Percentiles rank a stretch among this genome's conserved stretches.
Conservation (phyloP, 1,140 invertebrate species). For the Globodera ellingtonae region DNA sequence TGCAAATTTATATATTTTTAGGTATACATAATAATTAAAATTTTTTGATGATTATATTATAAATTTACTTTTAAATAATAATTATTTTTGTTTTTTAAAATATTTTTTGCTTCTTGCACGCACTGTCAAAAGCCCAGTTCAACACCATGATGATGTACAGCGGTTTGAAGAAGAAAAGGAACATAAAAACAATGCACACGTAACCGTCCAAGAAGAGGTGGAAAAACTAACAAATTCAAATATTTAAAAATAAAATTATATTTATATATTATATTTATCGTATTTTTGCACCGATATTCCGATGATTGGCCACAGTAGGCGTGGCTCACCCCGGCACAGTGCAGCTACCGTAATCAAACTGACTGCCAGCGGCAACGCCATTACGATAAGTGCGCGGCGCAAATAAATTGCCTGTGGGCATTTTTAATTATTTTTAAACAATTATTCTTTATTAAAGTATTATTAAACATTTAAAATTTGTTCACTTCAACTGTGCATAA, state of each 20-base stretch:
- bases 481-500: slow-evolving; percentile 29
- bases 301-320: slow-evolving; percentile 48
- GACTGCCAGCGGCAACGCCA: slow-evolving; percentile 37
- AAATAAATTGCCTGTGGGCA: slow-evolving; percentile 39
- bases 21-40: background rate
- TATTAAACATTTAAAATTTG: no score
- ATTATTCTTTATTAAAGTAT: no score
- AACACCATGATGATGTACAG: slow-evolving; percentile 55
- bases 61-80: background rate
- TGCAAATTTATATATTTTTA: background rate
- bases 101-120: slow-evolving; percentile 7
- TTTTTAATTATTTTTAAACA: no score
- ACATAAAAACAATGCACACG: slow-evolving; percentile 38
- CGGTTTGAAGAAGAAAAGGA: slow-evolving; percentile 55
- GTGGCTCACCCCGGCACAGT: slow-evolving; percentile 32
- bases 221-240: slow-evolving; percentile 45
- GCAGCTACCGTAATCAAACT: slow-evolving; percentile 38
- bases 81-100: background rate
- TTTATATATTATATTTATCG: no score
- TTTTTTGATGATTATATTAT: no score
- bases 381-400: slow-evolving; percentile 48
- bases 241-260: slow-evolving; percentile 2
- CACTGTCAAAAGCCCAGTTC: slow-evolving; percentile 55
- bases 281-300: slow-evolving; percentile 30
- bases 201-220: slow-evolving; percentile 45